phyloP scores from a whole-genome alignment of 2,113 vertebrate genomes.

The Lethenteron camtschaticum region DNA sequence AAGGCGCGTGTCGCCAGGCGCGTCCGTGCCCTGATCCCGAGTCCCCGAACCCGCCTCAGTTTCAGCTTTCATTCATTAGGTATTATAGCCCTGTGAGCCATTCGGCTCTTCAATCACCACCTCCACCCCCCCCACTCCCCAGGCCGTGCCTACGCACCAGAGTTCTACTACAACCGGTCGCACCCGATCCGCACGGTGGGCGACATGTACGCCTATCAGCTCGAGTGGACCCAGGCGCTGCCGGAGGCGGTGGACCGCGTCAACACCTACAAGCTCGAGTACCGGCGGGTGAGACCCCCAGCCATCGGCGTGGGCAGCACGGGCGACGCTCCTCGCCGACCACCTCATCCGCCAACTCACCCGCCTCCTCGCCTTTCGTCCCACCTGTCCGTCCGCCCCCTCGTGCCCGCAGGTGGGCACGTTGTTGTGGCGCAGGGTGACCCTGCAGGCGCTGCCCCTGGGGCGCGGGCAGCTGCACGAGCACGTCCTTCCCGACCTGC shows the following conservation, averaged over 20 bases:
- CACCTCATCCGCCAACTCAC: no score
- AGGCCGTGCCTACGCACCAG: conserved; percentile 78
- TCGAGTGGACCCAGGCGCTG: conserved; percentile 97
- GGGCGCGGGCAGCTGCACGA: conserved; percentile 58
- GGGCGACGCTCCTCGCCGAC: no score
- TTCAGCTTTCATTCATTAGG: no score
- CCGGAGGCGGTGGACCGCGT: conserved; percentile 66
- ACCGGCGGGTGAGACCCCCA: conserved; percentile 42
- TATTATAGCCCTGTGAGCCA: no score
- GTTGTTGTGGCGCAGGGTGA: conserved; percentile 16
- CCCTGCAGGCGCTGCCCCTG: conserved; percentile 45
- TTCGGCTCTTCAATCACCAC: no score
- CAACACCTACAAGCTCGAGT: conserved; percentile 62
- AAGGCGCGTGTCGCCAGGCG: no score
- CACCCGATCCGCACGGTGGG: conserved; percentile 82
- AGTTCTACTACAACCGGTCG: conserved; percentile 96
- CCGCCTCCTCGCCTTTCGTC: no score
- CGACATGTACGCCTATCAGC: conserved; percentile 64
- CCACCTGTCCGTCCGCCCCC: no score
- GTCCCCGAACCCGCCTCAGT: no score
- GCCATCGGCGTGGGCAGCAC: no score
- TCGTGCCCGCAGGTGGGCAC: no score
- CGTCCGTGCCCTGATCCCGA: no score
- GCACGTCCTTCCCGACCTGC: conserved; percentile 43
- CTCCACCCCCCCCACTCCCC: conserved; percentile 2